Conservation (phyloP, 1,140 invertebrate genomes). For the Drosophila sp. region DNA sequence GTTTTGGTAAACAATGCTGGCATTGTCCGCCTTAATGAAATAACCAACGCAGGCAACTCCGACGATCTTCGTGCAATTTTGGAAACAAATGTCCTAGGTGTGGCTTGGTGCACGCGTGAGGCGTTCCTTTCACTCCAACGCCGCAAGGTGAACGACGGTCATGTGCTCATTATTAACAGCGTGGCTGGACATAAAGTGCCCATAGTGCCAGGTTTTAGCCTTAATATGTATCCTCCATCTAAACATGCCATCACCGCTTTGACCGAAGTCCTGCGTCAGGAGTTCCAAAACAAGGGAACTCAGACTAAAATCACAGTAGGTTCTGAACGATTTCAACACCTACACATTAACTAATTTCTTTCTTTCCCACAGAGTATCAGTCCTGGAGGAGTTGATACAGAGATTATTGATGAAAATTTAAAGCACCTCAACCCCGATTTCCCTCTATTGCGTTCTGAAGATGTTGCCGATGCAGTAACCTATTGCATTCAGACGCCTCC, state of each 20-base stretch:
- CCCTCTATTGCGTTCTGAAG: conserved; percentile 67
- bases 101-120: conserved; percentile 85
- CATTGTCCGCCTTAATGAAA: conserved; percentile 83
- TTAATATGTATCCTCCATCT: conserved; percentile 85
- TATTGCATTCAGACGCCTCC: conserved; percentile 85
- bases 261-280: conserved; percentile 85
- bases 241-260: conserved; percentile 86
- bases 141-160: conserved; percentile 86
- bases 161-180: conserved; percentile 84
- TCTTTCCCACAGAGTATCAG: conserved; percentile 46
- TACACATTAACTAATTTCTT: background rate
- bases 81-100: conserved; percentile 85
- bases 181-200: conserved; percentile 54
- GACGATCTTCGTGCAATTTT: conserved; percentile 39
- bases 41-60: conserved; percentile 83
- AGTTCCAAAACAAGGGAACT: conserved; percentile 84
- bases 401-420: conserved; percentile 56
- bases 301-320: conserved; percentile 85
- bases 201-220: conserved; percentile 47
- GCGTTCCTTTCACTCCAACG: conserved; percentile 85
- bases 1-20: conserved; percentile 88
- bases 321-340: background rate
- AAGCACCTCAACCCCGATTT: conserved; percentile 32
- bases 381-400: conserved; percentile 49
- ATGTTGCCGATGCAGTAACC: conserved; percentile 85